These are phyloP conservation scores for Chymomyza caudatula DNA, from an alignment of 2,888 invertebrate species.

Conservation along the genomic window DNA sequence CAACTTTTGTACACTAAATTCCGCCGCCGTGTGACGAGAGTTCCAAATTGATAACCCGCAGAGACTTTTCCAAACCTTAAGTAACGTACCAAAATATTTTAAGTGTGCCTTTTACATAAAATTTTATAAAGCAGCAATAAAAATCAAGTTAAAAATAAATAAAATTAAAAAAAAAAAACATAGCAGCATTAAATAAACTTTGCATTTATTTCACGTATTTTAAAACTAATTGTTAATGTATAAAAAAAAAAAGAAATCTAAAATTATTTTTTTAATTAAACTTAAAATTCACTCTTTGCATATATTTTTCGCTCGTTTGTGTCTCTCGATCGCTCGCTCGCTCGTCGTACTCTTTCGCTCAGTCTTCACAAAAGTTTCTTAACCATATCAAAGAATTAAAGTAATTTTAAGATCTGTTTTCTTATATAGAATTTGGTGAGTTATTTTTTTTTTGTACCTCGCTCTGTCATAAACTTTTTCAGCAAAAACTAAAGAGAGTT, in stretches of 20 bases:
- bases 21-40: constrained; percentile 63
- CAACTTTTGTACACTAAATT: constrained; percentile 45
- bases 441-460: constrained; percentile 26
- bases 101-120: constrained; percentile 55
- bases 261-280: constrained; percentile 31
- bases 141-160: constrained; percentile 34
- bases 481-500: constrained; percentile 49
- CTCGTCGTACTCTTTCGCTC: constrained; percentile 68
- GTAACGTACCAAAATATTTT: constrained; percentile 63
- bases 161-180: neutral
- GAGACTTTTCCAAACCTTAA: constrained; percentile 41
- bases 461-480: constrained; percentile 62
- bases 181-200: constrained; percentile 52
- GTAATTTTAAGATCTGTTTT: constrained; percentile 53
- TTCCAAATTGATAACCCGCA: constrained; percentile 60
- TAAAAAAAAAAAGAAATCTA: constrained; percentile 31
- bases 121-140: constrained; percentile 61
- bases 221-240: neutral
- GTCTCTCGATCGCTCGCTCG: constrained; percentile 52
- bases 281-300: constrained; percentile 47
- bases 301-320: constrained; percentile 64
- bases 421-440: constrained; percentile 66
- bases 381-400: constrained; percentile 39
- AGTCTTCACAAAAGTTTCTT: constrained; percentile 49
- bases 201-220: constrained; percentile 64